Percentiles rank a stretch among this genome's conserved stretches.
These are phyloP conservation scores for Tipula unca DNA, from an alignment of 2,888 invertebrate genomes.

Conservation along the genomic window DNA sequence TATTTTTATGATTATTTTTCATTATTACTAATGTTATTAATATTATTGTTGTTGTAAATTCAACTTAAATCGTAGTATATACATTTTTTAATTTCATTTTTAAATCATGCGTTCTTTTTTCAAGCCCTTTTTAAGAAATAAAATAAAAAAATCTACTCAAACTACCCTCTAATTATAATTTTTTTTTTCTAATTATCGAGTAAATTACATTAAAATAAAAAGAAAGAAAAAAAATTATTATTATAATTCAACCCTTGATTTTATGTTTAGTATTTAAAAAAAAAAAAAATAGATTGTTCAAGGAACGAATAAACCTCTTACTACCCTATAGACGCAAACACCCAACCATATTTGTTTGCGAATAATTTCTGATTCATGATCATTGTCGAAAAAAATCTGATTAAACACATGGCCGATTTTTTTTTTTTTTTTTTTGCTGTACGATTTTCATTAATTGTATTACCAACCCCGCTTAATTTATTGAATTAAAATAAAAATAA, in stretches of 20 bases:
- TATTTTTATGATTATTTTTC: neutral
- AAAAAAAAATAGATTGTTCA: neutral
- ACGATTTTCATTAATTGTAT: neutral
- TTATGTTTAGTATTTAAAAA: neutral
- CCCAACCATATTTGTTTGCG: neutral
- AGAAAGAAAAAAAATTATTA: neutral
- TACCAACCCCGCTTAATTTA: neutral
- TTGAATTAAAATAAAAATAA: neutral
- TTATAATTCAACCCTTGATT: neutral
- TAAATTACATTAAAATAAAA: neutral
- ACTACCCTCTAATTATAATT: slow-evolving; percentile 8
- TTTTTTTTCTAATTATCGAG: slow-evolving; percentile 9
- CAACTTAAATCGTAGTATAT: neutral
- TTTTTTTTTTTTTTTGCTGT: neutral
- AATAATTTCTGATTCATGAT: neutral
- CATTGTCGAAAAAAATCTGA: neutral
- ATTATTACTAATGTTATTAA: neutral
- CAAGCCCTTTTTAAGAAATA: neutral
- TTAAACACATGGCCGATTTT: neutral
- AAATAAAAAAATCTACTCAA: neutral
- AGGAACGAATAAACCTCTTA: neutral
- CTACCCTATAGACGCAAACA: neutral
- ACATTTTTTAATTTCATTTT: neutral
- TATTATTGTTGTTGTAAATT: neutral
- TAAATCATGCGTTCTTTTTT: neutral